Base-by-base conservation (phyloP, 2,797 vertebrate genomes). In the Trematomus bernacchii region DNA sequence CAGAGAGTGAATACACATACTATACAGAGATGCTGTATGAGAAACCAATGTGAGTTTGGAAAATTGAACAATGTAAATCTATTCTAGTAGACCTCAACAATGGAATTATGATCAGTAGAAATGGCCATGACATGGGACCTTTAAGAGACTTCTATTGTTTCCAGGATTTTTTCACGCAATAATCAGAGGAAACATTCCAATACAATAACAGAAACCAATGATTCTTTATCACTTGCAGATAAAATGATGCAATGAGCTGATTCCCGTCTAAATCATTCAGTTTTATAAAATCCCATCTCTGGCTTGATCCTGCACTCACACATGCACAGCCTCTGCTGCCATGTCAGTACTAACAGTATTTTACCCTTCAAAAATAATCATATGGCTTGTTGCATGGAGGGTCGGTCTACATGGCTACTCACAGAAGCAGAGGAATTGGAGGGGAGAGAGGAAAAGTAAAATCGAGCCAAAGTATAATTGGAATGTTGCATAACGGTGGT, bases 401-500 rank as follows among this genome's bases (percentile, higher is more conserved):
- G 70, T 68, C 33, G 8, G 37, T 14, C 23, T 50, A 19, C 6
- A 33, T 4, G 2, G 50, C 27, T 14, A 16, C 53, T 40, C 46
- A 53, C 74, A 57, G 47, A 51, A 27, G 66, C 27, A 73, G 54
- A 50, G 52, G 7, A 72, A 63, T 60, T 12, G 5, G 37, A 60
- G 6, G 4, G 40, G 33, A 48, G 52, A 44, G 58, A 76, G 73
- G 61, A 60, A 80, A 76, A 51, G 19, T 33, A 3, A 71, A 70
- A 47, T 46, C 9, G n/a, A 87, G 86, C 84, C 60, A 81, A 81
- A 85, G 84, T 79, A 69, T 86, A 90, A 88, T 89, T 78, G 87
- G 77, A 75, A 55, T 48, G 84, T 94, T 93, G 69, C 42, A 60
- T 93, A 95, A 94, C 10, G 4, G 59, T 3, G 33, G 21, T 65